Conservation (phyloP, 2,797 vertebrate genomes). For the Brachyalestes nurse region DNA sequence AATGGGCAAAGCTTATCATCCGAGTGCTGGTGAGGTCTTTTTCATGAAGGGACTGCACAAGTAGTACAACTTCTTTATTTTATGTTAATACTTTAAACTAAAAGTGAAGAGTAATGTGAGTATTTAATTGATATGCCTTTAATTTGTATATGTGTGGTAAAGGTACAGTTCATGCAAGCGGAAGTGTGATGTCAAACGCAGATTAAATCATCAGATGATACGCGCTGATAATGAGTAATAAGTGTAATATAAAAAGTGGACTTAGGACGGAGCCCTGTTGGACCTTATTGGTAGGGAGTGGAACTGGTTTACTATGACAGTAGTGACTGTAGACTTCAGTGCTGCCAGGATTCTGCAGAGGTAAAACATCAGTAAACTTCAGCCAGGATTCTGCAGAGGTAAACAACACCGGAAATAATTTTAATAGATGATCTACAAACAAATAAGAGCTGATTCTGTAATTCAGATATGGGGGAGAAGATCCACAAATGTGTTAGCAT, state of each 20-base stretch:
- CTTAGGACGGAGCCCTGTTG: neutral
- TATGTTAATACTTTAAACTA: too few species aligned
- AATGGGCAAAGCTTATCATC: neutral
- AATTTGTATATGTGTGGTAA: too few species aligned
- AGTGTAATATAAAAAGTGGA: neutral
- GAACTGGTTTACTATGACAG: conserved; percentile 6
- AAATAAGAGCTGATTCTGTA: neutral
- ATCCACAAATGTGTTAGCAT: neutral
- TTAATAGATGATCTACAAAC: neutral
- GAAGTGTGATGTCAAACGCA: neutral
- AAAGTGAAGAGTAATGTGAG: too few species aligned
- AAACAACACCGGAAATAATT: neutral
- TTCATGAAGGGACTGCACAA: neutral
- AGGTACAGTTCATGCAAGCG: neutral
- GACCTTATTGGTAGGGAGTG: neutral
- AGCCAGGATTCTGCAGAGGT: neutral
- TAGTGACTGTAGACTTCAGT: neutral
- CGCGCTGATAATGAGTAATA: neutral
- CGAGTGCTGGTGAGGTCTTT: neutral
- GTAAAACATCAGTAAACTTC: neutral
- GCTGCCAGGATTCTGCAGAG: neutral
- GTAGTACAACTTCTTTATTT: neutral
- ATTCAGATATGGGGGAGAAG: neutral
- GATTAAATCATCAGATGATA: neutral
- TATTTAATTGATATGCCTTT: too few species aligned